Percentiles rank a stretch among this genome's conserved stretches.
Evolutionary conservation across 2,113 vertebrate genomes (phyloP).

Genomic region (Solenodon paradoxus): DNA sequence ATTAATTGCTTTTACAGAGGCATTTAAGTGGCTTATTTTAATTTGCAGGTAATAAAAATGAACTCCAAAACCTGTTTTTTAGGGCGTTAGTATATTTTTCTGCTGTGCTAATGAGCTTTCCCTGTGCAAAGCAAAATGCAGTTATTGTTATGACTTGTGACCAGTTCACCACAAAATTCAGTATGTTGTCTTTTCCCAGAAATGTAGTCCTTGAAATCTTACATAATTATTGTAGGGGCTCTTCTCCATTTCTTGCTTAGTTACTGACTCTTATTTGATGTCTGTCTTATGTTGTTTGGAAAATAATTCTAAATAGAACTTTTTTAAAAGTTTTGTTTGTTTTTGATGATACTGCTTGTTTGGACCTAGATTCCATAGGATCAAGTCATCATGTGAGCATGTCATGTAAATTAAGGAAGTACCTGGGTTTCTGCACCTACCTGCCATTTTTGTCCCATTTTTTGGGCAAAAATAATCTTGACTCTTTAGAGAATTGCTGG

Average conservation of each 20-base stretch:
- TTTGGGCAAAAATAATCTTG: neutral
- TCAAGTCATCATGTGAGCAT: neutral
- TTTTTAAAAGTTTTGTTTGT: neutral
- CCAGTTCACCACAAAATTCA: neutral
- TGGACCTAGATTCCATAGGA: neutral
- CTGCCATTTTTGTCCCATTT: neutral
- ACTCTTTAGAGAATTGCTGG: neutral
- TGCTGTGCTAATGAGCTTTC: neutral
- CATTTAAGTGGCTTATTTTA: neutral
- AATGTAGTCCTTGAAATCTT: neutral
- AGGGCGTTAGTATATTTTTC: neutral
- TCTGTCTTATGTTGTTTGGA: neutral
- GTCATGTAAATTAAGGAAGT: conserved; percentile 12
- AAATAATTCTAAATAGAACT: neutral
- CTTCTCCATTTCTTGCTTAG: neutral
- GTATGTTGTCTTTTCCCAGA: neutral
- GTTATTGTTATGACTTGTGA: neutral
- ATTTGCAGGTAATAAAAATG: neutral
- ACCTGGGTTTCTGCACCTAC: neutral
- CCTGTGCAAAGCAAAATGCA: neutral
- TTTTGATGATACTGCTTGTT: neutral
- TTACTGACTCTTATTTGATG: neutral
- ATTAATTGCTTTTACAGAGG: neutral
- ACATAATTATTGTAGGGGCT: neutral
- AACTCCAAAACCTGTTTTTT: neutral